Conservation (phyloP, 37 sponge, comb jelly and placozoan genomes). For the Cliona cf. orientalis region DNA sequence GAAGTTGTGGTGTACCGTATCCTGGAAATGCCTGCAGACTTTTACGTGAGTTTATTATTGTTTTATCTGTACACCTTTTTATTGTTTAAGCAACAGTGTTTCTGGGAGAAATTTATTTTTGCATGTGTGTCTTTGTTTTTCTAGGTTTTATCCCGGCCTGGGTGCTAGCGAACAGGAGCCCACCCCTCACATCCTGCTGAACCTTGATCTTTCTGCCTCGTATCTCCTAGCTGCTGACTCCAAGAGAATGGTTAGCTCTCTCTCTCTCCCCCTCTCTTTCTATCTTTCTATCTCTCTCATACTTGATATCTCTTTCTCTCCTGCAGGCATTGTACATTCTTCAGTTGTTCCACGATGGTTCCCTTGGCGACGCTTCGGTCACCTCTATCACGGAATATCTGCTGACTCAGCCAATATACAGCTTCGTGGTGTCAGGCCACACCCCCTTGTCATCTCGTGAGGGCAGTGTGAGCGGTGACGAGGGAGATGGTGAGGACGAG, state of each 20-base stretch:
- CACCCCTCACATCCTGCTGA: constrained; percentile 53
- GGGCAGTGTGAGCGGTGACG: constrained; percentile 37
- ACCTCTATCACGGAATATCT: constrained; percentile 78
- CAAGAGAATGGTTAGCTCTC: constrained; percentile 62
- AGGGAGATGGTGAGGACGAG: constrained; percentile 31
- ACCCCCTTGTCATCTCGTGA: constrained; percentile 6
- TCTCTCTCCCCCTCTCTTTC: no score
- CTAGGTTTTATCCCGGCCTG: constrained; percentile 25
- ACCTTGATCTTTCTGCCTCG: constrained; percentile 75
- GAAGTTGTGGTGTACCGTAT: constrained; percentile 91
- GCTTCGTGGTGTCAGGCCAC: constrained; percentile 65
- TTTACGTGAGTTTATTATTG: constrained; percentile 31
- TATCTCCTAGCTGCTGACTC: constrained; percentile 79
- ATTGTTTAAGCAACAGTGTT: background rate
- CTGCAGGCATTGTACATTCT: constrained; percentile 73
- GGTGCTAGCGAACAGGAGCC: constrained; percentile 7
- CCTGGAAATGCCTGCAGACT: constrained; percentile 91
- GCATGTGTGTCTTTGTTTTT: constrained; percentile 11
- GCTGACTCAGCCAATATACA: constrained; percentile 81
- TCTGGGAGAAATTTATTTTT: constrained; percentile 22
- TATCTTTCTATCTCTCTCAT: no score
- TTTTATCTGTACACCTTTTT: background rate
- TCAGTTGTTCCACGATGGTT: constrained; percentile 55
- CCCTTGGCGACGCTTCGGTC: constrained; percentile 62
- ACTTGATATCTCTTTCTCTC: background rate